Base-by-base conservation (phyloP, 2,888 invertebrate genomes). In the Xylocampa areola region DNA sequence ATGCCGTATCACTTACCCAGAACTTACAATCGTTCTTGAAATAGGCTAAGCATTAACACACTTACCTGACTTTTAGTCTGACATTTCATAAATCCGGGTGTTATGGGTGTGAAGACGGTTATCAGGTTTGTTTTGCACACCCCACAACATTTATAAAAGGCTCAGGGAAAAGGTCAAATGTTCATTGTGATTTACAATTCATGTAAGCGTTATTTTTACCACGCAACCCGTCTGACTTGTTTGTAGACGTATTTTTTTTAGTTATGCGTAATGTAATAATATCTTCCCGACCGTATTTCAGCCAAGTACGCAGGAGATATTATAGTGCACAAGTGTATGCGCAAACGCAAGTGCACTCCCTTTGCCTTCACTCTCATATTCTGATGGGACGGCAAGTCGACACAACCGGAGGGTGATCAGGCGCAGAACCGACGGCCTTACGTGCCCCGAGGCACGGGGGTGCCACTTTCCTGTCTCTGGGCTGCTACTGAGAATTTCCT, bases 31-130 rank as follows among this genome's bases (percentile, higher is more conserved):
- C 2, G n/a, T n/a, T n/a, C n/a, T n/a, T n/a, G n/a, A 8, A 8
- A 25, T 8, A 25, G 8, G 10, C 25, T 25, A 25, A 21, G 4
- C n/a, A 36, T 19, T 36, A 19, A 14, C 36, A 19, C n/a, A 19
- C n/a, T 21, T 36, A 36, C 36, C 36, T 35, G 35, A 35, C 23
- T n/a, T 36, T 19, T 36, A 2, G 19, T 11, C 21, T 21, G 37
- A 21, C 21, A 37, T 23, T 23, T 37, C 7, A 23, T 11, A 23
- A 37, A 23, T 37, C 21, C 11, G 37, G n/a, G 11, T 37, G 5
- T 21, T 19, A 36, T 36, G 11, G 37, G 23, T 4, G n/a, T 35
- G n/a, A 17, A 35, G 23, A 23, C 13, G 11, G 37, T 37, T 17
- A 6, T 41, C n/a, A 29, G 29, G 29, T 2, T 11, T 17, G 16